Evolutionary conservation across 1,140 invertebrate species (phyloP), one percentile per base, ranked within the genome.

Genomic region (Drosophila tsacasi): DNA sequence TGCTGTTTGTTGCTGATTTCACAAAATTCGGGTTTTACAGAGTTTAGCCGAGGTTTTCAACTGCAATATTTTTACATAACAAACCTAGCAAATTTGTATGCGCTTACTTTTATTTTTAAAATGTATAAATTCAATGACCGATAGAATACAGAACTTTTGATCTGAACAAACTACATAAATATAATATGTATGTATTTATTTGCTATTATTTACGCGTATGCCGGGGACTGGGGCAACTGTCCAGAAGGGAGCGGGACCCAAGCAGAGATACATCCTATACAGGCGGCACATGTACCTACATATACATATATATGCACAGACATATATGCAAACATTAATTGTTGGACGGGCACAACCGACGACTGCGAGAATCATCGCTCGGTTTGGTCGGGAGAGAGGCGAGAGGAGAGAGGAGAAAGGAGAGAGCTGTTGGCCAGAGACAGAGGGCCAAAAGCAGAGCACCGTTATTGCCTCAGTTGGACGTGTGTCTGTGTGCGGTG

Each of bases 401-500:
- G 35, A 52, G 32, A 30, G 62, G 12, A n/a, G 25, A 62, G 32
- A 23, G 62, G 60, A 8, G 60, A 25, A 6, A 19, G 60, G 15
- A 23, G 35, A 63, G 61, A 63, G 32, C n/a, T 13, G 27, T 52
- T 60, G 50, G 25, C 35, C 50, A 55, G 27, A 49, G 37, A 23
- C 39, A 13, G 67, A 44, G 67, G 67, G 67, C 67, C 63, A 52
- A 66, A 66, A 50, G 66, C 67, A 69, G 37, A 67, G 67, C 64
- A 68, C 17, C 64, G 67, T 54, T 71, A 71, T 54, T 68, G 67
- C 63, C 67, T 71, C 67, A 71, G 67, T 71, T 71, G 67, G 64
- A 71, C 64, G 67, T 71, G 64, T 71, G 67, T 71, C 67, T 68
- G 67, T 71, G 67, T 71, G 67, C 67, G 67, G 67, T 71, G 64